Percentiles rank a stretch among this genome's conserved stretches.
Conservation (phyloP, 2,888 invertebrate genomes). For the Nebria salina region DNA sequence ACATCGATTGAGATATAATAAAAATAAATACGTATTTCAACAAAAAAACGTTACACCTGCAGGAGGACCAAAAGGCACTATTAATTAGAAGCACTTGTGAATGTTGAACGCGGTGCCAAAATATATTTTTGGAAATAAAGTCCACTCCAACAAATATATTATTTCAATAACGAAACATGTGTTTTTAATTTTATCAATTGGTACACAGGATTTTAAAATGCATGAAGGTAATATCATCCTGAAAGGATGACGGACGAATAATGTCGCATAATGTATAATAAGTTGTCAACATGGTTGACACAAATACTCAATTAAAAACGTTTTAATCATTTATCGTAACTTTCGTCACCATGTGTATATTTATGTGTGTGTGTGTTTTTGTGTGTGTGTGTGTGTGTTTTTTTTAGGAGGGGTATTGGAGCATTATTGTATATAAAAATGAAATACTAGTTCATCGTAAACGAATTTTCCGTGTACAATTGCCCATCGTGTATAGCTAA, state of each 20-base stretch:
- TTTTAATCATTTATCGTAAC: neutral
- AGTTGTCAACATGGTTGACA: neutral
- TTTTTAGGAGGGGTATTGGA: too few species aligned
- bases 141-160: neutral
- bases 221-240: too few species aligned
- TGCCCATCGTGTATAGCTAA: neutral
- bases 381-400: too few species aligned
- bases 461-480: neutral
- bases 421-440: neutral
- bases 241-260: neutral
- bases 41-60: neutral
- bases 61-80: neutral
- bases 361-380: neutral
- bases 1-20: neutral
- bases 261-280: neutral
- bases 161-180: neutral
- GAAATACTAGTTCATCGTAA: neutral
- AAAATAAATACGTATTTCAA: neutral
- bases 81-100: conserved; percentile 1
- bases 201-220: neutral
- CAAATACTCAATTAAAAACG: neutral
- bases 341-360: neutral
- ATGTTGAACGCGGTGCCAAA: neutral
- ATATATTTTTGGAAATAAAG: neutral
- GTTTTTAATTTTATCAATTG: neutral